phyloP scores from a whole-genome alignment of 2,797 vertebrate species.

The Phylloscopus collybita region DNA sequence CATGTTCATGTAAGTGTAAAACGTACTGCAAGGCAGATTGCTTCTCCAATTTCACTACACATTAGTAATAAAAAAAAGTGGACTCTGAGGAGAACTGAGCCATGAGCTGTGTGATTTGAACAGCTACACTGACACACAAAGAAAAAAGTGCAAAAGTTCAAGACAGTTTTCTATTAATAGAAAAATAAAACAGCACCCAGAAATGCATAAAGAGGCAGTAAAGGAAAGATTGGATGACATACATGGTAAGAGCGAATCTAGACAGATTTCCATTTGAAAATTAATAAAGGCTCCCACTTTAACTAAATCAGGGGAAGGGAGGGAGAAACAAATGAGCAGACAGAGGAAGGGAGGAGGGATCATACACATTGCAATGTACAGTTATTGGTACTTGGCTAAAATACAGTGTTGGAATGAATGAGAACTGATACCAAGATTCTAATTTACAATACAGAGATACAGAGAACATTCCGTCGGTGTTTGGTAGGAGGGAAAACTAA shows the following conservation, averaged over 20 bases:
- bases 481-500: not conserved
- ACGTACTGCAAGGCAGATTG: constrained; percentile 19
- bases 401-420: not conserved
- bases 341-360: not conserved
- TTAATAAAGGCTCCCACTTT: not conserved
- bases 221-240: not conserved
- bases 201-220: not conserved
- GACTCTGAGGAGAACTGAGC: constrained; percentile 11
- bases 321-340: not conserved
- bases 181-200: not conserved
- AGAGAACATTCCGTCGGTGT: not conserved
- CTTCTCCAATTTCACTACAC: not conserved
- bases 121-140: not conserved
- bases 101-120: not conserved
- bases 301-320: not conserved
- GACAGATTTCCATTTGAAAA: not conserved
- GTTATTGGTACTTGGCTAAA: not conserved
- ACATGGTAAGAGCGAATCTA: not conserved
- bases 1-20: constrained; percentile 44
- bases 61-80: constrained; percentile 15
- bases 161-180: not conserved
- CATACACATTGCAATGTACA: not conserved
- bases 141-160: not conserved
- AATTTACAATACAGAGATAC: not conserved
- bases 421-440: not conserved